Evolutionary conservation across 2,113 vertebrate genomes (phyloP).

Genomic region (Spermophilus dauricus): DNA sequence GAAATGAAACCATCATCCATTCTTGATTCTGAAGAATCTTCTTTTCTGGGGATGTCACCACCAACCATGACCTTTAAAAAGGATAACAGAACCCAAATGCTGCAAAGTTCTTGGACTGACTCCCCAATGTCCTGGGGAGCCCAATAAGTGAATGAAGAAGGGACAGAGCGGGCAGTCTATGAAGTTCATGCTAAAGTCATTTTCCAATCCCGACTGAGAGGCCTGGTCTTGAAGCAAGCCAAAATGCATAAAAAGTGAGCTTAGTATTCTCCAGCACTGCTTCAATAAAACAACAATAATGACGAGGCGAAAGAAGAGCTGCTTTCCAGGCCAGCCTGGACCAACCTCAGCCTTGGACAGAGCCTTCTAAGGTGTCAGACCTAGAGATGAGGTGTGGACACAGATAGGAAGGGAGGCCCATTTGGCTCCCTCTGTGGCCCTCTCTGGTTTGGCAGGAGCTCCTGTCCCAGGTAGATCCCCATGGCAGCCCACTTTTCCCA

Average conservation of each 20-base stretch:
- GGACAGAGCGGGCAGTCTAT: neutral
- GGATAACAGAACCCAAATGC: neutral
- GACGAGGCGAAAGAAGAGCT: neutral
- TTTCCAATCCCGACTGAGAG: conserved; percentile 5
- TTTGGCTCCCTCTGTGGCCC: too few species aligned
- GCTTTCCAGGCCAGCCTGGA: neutral
- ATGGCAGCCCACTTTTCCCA: neutral
- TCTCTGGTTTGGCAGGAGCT: neutral
- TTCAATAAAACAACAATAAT: conserved; percentile 20
- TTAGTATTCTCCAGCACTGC: neutral
- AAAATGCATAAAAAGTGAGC: conserved; percentile 34
- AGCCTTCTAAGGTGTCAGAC: neutral
- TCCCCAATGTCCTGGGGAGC: neutral
- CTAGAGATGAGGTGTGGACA: neutral
- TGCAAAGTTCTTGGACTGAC: neutral
- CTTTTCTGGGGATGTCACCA: neutral
- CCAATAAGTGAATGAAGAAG: neutral
- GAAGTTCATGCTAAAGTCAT: neutral
- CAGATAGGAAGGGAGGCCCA: neutral
- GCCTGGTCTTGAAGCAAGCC: conserved; percentile 31
- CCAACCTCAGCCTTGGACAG: neutral
- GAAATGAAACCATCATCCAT: neutral
- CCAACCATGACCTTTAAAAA: neutral
- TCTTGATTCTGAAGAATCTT: neutral
- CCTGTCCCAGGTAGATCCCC: neutral